Base-by-base conservation (phyloP, 2,797 vertebrate genomes). In the Acipenser transmontanus region DNA sequence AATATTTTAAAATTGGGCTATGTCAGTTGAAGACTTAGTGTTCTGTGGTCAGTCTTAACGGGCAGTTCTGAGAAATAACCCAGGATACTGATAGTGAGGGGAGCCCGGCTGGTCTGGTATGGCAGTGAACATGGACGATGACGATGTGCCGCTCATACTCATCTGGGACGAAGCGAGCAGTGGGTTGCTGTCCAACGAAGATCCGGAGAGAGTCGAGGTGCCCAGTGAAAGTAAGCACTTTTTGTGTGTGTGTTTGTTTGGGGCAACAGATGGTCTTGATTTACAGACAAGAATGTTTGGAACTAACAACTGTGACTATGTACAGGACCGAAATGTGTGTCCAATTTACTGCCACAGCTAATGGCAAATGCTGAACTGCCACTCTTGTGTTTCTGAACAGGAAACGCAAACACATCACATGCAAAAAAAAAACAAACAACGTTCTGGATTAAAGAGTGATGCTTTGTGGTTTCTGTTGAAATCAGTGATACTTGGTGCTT, bases 111-210 rank as follows among this genome's bases (percentile, higher is more conserved):
- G 12, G 54, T n/a, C 54, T 12, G 51, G 89, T 87, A 86, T 86
- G 1, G 78, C 75, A 76, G 85, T 74, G 76, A 85, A 66, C 10
- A 87, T 91, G 84, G 94, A 90, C 65, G 80, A 93, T 34, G 95
- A 98, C 62, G 97, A 99, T 0, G 97, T 96, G 11, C 95, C 95
- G 48, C 91, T 99, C 47, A 97, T 99, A 76, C 77, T 99, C 72
- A 96, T 93, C 65, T 88, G 94, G 89, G 96, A 98, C 2, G 96
- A 91, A 62, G 74, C 85, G 1, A 91, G 90, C 62, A 85, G 87
- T 71, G 74, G 81, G 4, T 78, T 89, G 49, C 82, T 93, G 63
- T 84, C 77, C 66, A 87, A 85, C 9, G 87, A 88, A 0, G 62
- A 75, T 64, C 71, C 76, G 1, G 89, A 89, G 9, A 85, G 76